These are phyloP conservation scores for zebrafish (Danio rerio) DNA, from an alignment of 2,113 vertebrate species.

Conservation along the genomic window DNA sequence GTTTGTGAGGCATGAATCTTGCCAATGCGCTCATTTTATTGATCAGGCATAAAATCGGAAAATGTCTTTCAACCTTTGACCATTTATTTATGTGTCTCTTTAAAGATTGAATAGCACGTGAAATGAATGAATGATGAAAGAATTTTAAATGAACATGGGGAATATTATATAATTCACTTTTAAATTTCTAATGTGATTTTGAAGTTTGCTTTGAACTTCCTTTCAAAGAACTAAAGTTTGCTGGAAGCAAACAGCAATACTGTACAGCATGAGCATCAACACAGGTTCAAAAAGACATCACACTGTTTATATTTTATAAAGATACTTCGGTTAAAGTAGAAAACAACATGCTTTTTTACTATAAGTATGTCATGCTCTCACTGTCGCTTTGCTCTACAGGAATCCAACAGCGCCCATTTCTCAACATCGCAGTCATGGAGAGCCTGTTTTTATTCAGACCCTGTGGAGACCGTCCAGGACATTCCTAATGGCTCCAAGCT, in stretches of 20 bases:
- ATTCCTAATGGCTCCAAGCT: slow-evolving; percentile 81
- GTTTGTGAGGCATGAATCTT: background rate
- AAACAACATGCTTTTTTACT: background rate
- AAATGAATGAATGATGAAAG: background rate
- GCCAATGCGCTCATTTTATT: background rate
- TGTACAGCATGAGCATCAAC: background rate
- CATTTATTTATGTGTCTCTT: background rate
- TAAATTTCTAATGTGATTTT: background rate
- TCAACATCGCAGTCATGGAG: slow-evolving; percentile 71
- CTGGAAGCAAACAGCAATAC: background rate
- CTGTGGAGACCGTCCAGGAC: slow-evolving; percentile 82
- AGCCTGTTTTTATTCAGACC: slow-evolving; percentile 80
- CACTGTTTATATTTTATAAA: background rate
- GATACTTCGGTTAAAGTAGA: background rate
- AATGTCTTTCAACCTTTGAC: background rate
- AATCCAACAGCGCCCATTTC: slow-evolving; percentile 72
- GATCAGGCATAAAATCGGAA: background rate
- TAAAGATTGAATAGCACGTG: no score
- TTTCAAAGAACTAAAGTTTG: background rate
- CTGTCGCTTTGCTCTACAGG: slow-evolving; percentile 20
- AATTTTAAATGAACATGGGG: background rate
- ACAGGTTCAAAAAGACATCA: background rate
- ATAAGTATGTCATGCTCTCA: background rate
- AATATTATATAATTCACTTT: background rate
- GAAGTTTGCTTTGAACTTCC: background rate